These are phyloP conservation scores for Busseola fusca DNA, from an alignment of 2,888 invertebrate genomes.

Conservation along the genomic window DNA sequence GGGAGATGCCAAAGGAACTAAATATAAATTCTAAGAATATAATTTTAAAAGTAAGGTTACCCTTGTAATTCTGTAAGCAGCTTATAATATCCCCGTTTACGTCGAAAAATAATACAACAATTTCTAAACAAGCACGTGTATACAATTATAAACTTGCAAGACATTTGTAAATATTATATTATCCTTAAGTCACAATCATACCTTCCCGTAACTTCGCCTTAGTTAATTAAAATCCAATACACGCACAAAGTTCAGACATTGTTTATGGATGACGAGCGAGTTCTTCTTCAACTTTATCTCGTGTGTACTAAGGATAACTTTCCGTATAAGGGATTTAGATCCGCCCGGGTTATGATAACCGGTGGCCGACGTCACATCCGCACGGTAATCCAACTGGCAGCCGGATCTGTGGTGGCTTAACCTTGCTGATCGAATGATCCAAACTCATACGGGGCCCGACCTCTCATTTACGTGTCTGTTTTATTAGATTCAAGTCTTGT, in stretches of 20 bases:
- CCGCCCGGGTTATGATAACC: slow-evolving; percentile 43
- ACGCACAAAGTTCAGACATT: slow-evolving; percentile 44
- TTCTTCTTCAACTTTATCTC: slow-evolving; percentile 37
- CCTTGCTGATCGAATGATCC: slow-evolving; percentile 51
- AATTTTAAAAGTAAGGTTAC: not conserved
- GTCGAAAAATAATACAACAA: not conserved
- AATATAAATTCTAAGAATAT: not conserved
- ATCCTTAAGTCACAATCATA: slow-evolving; percentile 9
- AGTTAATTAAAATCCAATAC: slow-evolving; percentile 50
- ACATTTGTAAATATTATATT: not conserved
- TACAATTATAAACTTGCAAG: not conserved
- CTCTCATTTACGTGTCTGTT: slow-evolving; percentile 42
- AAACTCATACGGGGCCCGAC: slow-evolving; percentile 30
- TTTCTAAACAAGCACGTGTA: not conserved
- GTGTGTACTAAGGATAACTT: slow-evolving; percentile 33
- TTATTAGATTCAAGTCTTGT: slow-evolving; percentile 27
- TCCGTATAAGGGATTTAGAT: slow-evolving; percentile 45
- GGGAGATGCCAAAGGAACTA: too few relatives aligned
- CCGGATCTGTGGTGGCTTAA: slow-evolving; percentile 53
- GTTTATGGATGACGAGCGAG: slow-evolving; percentile 46
- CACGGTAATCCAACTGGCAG: slow-evolving; percentile 48
- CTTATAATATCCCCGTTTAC: not conserved
- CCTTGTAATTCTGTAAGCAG: not conserved
- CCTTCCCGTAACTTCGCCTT: not conserved
- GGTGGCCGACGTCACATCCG: slow-evolving; percentile 49